phyloP scores from a whole-genome alignment of 2,113 vertebrate genomes.

The Caretta caretta region DNA sequence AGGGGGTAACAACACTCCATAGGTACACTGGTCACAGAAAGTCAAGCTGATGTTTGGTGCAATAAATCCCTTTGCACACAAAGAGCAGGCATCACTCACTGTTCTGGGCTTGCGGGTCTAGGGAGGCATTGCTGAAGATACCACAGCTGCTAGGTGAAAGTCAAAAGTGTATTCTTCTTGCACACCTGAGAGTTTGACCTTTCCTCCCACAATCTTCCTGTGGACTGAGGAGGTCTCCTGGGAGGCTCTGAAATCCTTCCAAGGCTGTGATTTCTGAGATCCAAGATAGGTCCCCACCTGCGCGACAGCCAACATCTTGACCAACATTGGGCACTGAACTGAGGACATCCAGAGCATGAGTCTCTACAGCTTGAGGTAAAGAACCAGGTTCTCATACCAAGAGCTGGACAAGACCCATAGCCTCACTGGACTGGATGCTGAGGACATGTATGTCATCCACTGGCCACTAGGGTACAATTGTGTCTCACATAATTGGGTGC shows the following conservation, averaged over 20 bases:
- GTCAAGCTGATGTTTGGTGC: too few relatives aligned
- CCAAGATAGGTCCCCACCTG: neutral
- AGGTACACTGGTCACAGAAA: too few relatives aligned
- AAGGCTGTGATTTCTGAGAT: neutral
- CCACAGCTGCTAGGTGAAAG: too few relatives aligned
- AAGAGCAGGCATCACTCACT: too few relatives aligned
- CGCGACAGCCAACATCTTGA: neutral
- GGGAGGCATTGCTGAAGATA: too few relatives aligned
- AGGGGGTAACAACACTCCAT: too few relatives aligned
- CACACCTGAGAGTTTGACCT: too few relatives aligned
- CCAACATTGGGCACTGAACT: accelerated
- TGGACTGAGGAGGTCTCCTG: neutral
- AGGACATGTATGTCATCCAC: neutral
- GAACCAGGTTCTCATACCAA: neutral
- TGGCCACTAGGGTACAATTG: neutral
- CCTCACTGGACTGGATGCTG: neutral
- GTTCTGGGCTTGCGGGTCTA: too few relatives aligned
- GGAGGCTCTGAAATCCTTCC: neutral
- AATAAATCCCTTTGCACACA: too few relatives aligned
- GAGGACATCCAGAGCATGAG: accelerated
- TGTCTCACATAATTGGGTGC: neutral
- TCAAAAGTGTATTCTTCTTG: too few relatives aligned
- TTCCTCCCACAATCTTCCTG: too few relatives aligned
- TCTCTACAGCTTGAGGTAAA: neutral
- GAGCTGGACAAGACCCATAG: neutral